These are phyloP conservation scores for Tortricodes alternella DNA, from an alignment of 2,888 invertebrate species.

Conservation along the genomic window DNA sequence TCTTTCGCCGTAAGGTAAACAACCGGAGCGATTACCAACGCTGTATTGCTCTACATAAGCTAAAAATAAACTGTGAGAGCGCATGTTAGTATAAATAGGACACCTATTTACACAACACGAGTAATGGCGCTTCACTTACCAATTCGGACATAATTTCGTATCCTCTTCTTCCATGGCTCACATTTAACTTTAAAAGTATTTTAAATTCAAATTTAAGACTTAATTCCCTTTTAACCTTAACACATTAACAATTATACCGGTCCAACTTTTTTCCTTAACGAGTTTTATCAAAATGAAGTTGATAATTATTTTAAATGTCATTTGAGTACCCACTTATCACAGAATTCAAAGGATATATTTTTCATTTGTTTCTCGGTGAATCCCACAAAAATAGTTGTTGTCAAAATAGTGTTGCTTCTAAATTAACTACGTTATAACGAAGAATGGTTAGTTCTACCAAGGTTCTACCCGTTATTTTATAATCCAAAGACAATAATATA, in stretches of 20 bases:
- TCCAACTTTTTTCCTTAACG: not conserved
- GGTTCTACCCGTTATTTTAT: slow-evolving; percentile 7
- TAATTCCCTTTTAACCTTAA: not conserved
- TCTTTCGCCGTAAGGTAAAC: slow-evolving; percentile 55
- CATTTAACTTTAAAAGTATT: slow-evolving; percentile 12
- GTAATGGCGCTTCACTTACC: slow-evolving; percentile 62
- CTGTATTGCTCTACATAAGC: slow-evolving; percentile 70
- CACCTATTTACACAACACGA: slow-evolving; percentile 63
- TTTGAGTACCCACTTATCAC: slow-evolving; percentile 22
- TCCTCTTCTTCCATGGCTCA: slow-evolving; percentile 65
- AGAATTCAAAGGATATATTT: slow-evolving; percentile 11
- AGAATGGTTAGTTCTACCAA: not conserved
- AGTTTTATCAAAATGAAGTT: not conserved
- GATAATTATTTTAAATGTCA: not conserved
- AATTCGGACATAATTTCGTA: slow-evolving; percentile 74
- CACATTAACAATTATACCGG: not conserved
- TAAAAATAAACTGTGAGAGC: slow-evolving; percentile 71
- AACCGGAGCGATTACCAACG: slow-evolving; percentile 55
- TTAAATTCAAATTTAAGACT: slow-evolving; percentile 18
- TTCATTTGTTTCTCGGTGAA: slow-evolving; percentile 32
- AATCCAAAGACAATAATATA: not conserved
- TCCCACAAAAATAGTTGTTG: slow-evolving; percentile 31
- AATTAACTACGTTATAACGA: slow-evolving; percentile 14
- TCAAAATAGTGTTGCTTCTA: slow-evolving; percentile 27
- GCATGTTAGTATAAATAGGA: slow-evolving; percentile 69